These are phyloP conservation scores for Avahi laniger DNA, from an alignment of 2,797 vertebrate species.

Conservation along the genomic window DNA sequence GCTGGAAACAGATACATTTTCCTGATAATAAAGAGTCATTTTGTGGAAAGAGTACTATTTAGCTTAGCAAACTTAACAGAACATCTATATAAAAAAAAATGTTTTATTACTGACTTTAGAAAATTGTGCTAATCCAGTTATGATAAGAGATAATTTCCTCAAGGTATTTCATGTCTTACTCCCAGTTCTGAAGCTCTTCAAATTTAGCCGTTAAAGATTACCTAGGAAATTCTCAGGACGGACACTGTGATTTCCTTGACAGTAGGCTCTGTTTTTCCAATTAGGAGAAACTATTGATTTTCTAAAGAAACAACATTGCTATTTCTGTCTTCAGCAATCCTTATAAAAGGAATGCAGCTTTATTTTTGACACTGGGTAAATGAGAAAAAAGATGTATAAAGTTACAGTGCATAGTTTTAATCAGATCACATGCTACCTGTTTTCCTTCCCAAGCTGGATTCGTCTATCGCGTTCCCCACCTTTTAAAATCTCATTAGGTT, in stretches of 20 bases:
- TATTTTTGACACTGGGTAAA: neutral
- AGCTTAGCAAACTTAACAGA: neutral
- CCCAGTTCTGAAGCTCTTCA: neutral
- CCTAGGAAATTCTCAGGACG: neutral
- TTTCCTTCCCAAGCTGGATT: neutral
- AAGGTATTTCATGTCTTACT: neutral
- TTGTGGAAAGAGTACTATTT: neutral
- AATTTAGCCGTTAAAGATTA: neutral
- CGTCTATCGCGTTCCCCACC: neutral
- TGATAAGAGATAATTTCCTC: neutral
- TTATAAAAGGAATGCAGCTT: neutral
- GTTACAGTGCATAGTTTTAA: neutral
- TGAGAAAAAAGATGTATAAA: neutral
- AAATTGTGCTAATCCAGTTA: neutral
- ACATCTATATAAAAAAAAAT: neutral
- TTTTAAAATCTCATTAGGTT: neutral
- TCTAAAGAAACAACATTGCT: neutral
- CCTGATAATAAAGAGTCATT: neutral
- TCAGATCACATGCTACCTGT: neutral
- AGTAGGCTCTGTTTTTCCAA: neutral
- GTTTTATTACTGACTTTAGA: neutral
- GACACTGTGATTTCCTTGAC: neutral
- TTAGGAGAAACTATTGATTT: neutral
- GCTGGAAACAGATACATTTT: neutral
- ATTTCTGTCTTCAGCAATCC: neutral